Base-by-base conservation (phyloP, 35 echinoderm and acorn worm species). In the Diadema setosum region DNA sequence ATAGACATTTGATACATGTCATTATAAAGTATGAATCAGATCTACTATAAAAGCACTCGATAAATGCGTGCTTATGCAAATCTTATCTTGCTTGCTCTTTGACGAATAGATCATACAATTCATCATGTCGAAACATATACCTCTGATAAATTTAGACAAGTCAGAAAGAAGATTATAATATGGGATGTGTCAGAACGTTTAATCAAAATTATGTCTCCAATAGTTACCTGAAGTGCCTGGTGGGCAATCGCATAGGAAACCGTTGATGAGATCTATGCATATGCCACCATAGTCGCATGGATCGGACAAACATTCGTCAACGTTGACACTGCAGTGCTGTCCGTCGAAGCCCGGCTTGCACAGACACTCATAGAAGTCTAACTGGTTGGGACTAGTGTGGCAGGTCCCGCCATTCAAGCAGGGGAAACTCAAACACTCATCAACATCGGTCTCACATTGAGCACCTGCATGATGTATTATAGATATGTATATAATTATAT, bases 371-470 rank as follows among this genome's bases (percentile, higher is more conserved):
- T 61, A 85, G 35, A 3, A 17, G 45, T 58, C 58, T 34, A 85
- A 30, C 23, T 2, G 5, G 50, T 85, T 58, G 20, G 59, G 3
- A 78, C 24, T 41, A 1, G 73, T 78, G 16, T 25, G 21, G 21
- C 83, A 85, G 11, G 33, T 65, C 21, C 31, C 83, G 34, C 83
- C 83, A 42, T 85, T 85, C 58, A 35, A 26, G 45, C 83, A 85
- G n/a, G 83, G 83, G 8, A 64, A 41, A 29, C 52, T 85, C 34
- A 6, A 26, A 34, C 83, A 85, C 50, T 85, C 83, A 20, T 85
- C 57, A 64, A 85, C 41, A 44, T 78, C 73, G n/a, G 44, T 36
- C 40, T 78, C 73, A 44, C 73, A 78, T 26, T 41, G 14, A 25
- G n/a, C 20, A 21, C 73, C 73, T 83, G n/a, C n/a, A n/a, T n/a